phyloP scores from a whole-genome alignment of 2,888 invertebrate species.

The Onthophagus sagittarius region DNA sequence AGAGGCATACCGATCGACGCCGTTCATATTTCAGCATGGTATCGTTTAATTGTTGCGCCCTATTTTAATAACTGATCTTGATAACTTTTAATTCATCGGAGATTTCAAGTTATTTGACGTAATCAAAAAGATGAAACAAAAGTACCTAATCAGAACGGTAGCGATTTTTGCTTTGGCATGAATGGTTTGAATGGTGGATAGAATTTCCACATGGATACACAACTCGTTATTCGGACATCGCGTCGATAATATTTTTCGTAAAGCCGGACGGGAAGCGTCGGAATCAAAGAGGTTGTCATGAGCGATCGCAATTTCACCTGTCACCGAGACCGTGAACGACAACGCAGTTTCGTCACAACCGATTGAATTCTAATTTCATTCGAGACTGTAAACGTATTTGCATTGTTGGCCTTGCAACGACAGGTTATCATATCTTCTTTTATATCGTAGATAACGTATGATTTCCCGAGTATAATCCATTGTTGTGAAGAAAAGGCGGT shows the following conservation, averaged over 20 bases:
- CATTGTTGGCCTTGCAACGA: background rate
- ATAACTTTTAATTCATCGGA: too few relatives aligned
- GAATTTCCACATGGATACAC: background rate
- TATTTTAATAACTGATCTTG: background rate
- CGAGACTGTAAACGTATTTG: background rate
- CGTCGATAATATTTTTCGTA: background rate
- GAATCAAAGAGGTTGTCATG: background rate
- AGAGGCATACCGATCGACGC: background rate
- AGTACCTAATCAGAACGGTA: background rate
- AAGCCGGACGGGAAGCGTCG: background rate
- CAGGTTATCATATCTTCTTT: background rate
- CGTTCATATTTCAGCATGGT: background rate
- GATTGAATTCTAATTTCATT: slow-evolving; percentile 8
- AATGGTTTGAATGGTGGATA: background rate
- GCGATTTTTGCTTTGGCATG: background rate
- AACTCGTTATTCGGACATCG: slow-evolving; percentile 1
- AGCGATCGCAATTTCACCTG: background rate
- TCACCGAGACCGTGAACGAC: background rate
- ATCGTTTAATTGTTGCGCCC: background rate
- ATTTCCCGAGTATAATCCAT: background rate
- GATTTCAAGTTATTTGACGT: too few relatives aligned
- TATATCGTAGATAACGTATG: background rate
- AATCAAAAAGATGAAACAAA: background rate
- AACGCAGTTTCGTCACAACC: background rate
- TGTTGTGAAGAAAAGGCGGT: background rate